A percentile compares a stretch with the other conserved stretches of the same genome.
Evolutionary conservation across 2,113 vertebrate genomes (phyloP).

Genomic region (Lagenorhynchus albirostris): DNA sequence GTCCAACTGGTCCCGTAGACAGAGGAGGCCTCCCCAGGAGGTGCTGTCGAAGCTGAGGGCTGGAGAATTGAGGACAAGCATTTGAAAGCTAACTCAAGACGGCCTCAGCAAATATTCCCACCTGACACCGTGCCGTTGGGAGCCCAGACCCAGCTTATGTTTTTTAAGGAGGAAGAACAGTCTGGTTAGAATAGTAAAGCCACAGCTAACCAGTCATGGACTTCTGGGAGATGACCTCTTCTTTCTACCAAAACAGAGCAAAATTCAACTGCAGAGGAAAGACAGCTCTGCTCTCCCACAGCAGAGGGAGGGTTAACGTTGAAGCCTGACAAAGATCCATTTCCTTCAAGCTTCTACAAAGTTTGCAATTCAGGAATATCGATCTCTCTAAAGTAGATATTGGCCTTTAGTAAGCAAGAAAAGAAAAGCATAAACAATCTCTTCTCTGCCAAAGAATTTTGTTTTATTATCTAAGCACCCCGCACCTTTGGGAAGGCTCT

Average conservation of each 20-base stretch:
- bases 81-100: background rate
- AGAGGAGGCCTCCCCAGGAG: background rate
- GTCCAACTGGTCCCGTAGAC: background rate
- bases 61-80: background rate
- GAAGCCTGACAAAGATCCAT: background rate
- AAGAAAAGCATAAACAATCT: constrained; percentile 62
- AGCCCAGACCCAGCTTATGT: background rate
- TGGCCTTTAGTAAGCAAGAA: constrained; percentile 60
- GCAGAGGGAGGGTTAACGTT: constrained; percentile 7
- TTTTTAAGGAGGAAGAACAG: background rate
- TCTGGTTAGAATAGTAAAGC: background rate
- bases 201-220: background rate
- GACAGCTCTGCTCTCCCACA: background rate
- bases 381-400: constrained; percentile 61
- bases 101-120: background rate
- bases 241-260: background rate
- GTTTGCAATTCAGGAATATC: constrained; percentile 54
- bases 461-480: constrained; percentile 54
- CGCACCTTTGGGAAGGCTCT: background rate
- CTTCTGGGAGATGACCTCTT: background rate
- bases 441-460: constrained; percentile 57
- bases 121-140: fast-evolving
- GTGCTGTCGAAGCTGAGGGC: background rate
- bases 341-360: constrained; percentile 57
- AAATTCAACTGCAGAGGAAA: background rate